Evolutionary conservation across 2,888 invertebrate genomes (phyloP).

Genomic region (Arrhopalites spinosus): DNA sequence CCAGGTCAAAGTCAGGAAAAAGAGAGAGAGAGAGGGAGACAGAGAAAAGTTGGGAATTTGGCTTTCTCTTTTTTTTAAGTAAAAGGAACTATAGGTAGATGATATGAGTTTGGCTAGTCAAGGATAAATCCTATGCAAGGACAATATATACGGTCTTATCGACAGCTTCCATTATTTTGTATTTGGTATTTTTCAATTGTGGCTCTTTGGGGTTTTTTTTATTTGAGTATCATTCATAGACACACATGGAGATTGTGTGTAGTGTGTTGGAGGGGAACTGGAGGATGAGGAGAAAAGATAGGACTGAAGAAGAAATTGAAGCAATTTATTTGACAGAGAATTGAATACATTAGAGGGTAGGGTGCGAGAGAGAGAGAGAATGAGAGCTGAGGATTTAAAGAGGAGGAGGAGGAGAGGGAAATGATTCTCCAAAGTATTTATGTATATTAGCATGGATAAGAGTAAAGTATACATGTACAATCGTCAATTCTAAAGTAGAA

Average conservation of each 20-base stretch:
- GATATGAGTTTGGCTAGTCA: neutral
- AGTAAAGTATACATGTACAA: conserved; percentile 6
- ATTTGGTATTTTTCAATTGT: conserved; percentile 32
- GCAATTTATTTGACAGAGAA: conserved; percentile 56
- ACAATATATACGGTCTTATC: neutral
- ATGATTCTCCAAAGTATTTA: conserved; percentile 16
- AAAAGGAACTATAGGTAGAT: neutral
- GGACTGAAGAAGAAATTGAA: conserved; percentile 55
- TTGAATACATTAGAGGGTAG: conserved; percentile 56
- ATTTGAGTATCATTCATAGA: conserved; percentile 4
- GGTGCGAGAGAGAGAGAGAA: conserved; percentile 28
- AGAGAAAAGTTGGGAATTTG: conserved; percentile 33
- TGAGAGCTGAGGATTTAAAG: conserved; percentile 35
- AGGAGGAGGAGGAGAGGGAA: conserved; percentile 5
- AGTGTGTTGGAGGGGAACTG: conserved; percentile 12
- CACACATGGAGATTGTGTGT: conserved; percentile 7
- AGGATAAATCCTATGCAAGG: neutral
- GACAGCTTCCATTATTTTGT: conserved; percentile 19
- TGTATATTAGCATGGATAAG: conserved; percentile 17
- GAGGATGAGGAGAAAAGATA: neutral
- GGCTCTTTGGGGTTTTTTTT: conserved; percentile 18
- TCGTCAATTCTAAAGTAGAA: conserved; percentile 9
- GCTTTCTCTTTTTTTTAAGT: neutral
- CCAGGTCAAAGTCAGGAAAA: neutral
- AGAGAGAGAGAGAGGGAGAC: conserved; percentile 3